Conservation (phyloP, 2,797 vertebrate genomes). For the Poecile montanus region DNA sequence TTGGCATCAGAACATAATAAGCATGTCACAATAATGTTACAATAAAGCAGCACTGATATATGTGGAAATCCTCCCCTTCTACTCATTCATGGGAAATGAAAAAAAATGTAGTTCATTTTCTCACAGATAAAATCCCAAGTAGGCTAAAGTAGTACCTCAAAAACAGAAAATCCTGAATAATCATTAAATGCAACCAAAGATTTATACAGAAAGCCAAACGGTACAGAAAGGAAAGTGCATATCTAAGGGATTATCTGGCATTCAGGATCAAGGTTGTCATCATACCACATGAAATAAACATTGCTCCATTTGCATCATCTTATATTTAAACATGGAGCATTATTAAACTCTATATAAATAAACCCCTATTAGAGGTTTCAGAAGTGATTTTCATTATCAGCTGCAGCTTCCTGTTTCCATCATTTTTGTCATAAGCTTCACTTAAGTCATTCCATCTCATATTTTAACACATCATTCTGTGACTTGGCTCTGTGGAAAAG, state of each 20-base stretch:
- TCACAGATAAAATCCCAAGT: conserved; percentile 6
- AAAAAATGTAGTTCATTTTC: neutral
- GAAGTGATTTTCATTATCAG: conserved; percentile 18
- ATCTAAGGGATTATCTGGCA: conserved; percentile 30
- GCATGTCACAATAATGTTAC: neutral
- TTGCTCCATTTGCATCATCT: neutral
- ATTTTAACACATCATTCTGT: conserved; percentile 18
- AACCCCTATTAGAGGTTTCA: neutral
- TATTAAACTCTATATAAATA: neutral
- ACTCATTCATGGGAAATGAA: neutral
- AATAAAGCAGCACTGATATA: neutral
- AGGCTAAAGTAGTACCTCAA: neutral
- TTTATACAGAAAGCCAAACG: conserved; percentile 8
- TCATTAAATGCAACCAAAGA: conserved; percentile 9
- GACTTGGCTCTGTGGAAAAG: neutral
- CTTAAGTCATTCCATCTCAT: neutral
- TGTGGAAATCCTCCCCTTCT: neutral
- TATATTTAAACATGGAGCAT: neutral
- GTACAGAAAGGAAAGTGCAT: neutral
- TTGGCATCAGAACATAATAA: neutral
- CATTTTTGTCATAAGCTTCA: conserved; percentile 10
- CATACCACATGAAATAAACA: neutral
- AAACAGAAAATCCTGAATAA: conserved; percentile 45
- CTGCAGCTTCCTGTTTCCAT: neutral
- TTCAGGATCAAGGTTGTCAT: conserved; percentile 15